A percentile compares a stretch with the other conserved stretches of the same genome.
Evolutionary conservation across 2,888 invertebrate genomes (phyloP).

Genomic region (Hoplodrina ambigua): DNA sequence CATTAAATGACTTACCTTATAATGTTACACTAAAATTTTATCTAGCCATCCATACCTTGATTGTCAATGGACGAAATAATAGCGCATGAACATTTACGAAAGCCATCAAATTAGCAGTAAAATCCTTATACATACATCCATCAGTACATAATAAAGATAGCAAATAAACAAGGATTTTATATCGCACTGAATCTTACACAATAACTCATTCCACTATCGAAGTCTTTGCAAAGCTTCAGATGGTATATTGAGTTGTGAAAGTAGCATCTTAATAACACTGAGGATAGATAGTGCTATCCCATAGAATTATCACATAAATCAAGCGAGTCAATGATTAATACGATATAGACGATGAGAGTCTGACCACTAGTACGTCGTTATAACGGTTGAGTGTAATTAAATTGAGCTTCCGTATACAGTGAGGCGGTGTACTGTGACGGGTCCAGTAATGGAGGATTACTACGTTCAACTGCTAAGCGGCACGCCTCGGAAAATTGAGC

Average conservation of each 20-base stretch:
- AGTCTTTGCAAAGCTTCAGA: slow-evolving; percentile 22
- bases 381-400: slow-evolving; percentile 88
- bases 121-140: slow-evolving; percentile 10
- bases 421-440: slow-evolving; percentile 62
- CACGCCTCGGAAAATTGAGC: slow-evolving; percentile 69
- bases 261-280: slow-evolving; percentile 79
- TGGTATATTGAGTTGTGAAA: slow-evolving; percentile 63
- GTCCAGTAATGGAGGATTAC: slow-evolving; percentile 63
- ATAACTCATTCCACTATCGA: slow-evolving; percentile 39
- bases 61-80: slow-evolving; percentile 22
- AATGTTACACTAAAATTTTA: slow-evolving; percentile 17
- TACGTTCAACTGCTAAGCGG: slow-evolving; percentile 43
- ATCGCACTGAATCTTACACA: slow-evolving; percentile 20
- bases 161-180: slow-evolving; percentile 40
- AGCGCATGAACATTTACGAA: neutral
- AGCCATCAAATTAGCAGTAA: slow-evolving; percentile 43
- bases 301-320: slow-evolving; percentile 88
- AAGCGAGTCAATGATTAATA: slow-evolving; percentile 85
- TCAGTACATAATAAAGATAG: slow-evolving; percentile 29
- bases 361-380: slow-evolving; percentile 79
- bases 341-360: slow-evolving; percentile 77
- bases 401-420: slow-evolving; percentile 85
- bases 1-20: too few species aligned
- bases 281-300: slow-evolving; percentile 75
- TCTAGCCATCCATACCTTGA: neutral